Evolutionary conservation across 1,140 invertebrate species (phyloP).

Genomic region (Ceratosolen solmsi): DNA sequence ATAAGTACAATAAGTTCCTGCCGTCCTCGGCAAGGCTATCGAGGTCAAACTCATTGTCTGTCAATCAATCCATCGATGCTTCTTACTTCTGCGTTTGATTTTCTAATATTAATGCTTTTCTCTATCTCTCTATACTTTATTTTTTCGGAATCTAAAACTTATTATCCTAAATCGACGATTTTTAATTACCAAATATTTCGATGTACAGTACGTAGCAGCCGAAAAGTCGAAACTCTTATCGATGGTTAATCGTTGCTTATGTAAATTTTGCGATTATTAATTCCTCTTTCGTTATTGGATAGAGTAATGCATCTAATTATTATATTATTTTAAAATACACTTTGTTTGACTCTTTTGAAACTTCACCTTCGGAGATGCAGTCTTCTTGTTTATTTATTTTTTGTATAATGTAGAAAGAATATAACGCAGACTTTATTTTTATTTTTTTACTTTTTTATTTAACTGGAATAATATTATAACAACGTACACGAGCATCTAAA

Average conservation of each 20-base stretch:
- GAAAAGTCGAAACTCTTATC: background rate
- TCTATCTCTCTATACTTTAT: background rate
- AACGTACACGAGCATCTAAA: background rate
- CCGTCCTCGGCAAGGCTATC: slow-evolving; percentile 9
- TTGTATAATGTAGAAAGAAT: background rate
- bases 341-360: background rate
- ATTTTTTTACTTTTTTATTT: background rate
- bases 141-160: background rate
- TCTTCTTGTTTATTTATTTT: slow-evolving; percentile 15
- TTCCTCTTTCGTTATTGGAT: background rate
- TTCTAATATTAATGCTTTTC: background rate
- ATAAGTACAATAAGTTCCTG: slow-evolving; percentile 35
- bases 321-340: too few species aligned
- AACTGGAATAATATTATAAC: slow-evolving; percentile 8
- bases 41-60: slow-evolving; percentile 21
- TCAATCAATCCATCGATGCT: slow-evolving; percentile 33
- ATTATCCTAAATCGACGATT: background rate
- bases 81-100: background rate
- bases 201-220: slow-evolving; percentile 1
- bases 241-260: slow-evolving; percentile 21
- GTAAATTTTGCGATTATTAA: background rate
- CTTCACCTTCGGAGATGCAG: slow-evolving; percentile 3
- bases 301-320: background rate
- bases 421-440: slow-evolving; percentile 6
- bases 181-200: slow-evolving; percentile 16